Conservation (phyloP, 2,888 invertebrate genomes). For the Strigamia crassipes region DNA sequence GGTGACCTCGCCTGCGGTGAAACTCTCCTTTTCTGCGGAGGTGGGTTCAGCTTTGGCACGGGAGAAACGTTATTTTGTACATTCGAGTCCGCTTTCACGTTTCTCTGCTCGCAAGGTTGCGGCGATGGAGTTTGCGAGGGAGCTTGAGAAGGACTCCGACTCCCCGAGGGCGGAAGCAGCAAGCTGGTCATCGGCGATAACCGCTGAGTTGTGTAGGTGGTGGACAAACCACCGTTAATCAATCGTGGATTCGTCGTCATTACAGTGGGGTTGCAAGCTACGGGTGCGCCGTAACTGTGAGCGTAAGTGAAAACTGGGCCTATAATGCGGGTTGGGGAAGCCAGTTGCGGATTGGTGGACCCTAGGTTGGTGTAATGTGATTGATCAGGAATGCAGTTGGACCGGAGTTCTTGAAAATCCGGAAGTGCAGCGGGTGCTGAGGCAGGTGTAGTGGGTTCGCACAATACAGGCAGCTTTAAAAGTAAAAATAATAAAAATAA, state of each 20-base stretch:
- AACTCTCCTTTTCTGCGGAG: conserved; percentile 41
- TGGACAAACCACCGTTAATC: neutral
- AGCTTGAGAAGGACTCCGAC: neutral
- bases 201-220: neutral
- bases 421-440: conserved; percentile 44
- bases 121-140: neutral
- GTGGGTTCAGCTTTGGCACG: conserved; percentile 41
- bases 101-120: neutral
- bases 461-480: conserved; percentile 35
- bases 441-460: conserved; percentile 43
- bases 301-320: conserved; percentile 36
- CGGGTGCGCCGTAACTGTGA: neutral
- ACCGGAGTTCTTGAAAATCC: conserved; percentile 43
- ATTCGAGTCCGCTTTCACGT: neutral
- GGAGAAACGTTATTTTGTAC: conserved; percentile 24
- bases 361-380: neutral
- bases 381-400: conserved; percentile 36
- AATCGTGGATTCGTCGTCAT: neutral
- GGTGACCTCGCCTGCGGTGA: neutral
- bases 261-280: neutral
- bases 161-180: neutral
- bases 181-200: conserved; percentile 7
- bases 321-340: neutral
- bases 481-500: conserved; percentile 10
- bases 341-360: neutral